Evolutionary conservation across 2,113 vertebrate species (phyloP).

Genomic region (Chascanopsetta lugubris): DNA sequence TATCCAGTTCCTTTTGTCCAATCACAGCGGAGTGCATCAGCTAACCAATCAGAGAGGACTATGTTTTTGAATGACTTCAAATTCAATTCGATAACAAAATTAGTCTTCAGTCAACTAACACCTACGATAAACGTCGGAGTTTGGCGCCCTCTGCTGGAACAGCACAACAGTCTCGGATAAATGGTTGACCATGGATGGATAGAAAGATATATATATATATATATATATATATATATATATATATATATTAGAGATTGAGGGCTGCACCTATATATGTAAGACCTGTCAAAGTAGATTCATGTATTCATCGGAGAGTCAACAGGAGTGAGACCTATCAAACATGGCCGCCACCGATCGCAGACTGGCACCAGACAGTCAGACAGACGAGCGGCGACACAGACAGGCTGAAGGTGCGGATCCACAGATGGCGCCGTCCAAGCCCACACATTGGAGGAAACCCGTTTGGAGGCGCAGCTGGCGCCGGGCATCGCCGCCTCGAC

Average conservation of each 20-base stretch:
- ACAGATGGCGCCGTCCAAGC: slow-evolving; percentile 26
- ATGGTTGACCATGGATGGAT: too few relatives aligned
- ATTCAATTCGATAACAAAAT: too few relatives aligned
- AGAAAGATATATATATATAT: too few relatives aligned
- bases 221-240: too few relatives aligned
- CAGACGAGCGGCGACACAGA: slow-evolving; percentile 16
- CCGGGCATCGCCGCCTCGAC: slow-evolving; percentile 12
- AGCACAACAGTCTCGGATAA: too few relatives aligned
- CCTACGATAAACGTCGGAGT: too few relatives aligned
- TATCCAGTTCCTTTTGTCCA: too few relatives aligned
- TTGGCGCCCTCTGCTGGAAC: too few relatives aligned
- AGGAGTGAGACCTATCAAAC: slow-evolving; percentile 13
- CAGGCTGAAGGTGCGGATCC: slow-evolving; percentile 32
- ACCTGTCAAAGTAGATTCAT: slow-evolving; percentile 23
- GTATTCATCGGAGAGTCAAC: slow-evolving; percentile 22
- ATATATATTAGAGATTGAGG: too few relatives aligned
- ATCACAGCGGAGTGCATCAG: neutral
- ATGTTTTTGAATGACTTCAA: too few relatives aligned
- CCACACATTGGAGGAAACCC: slow-evolving; percentile 11
- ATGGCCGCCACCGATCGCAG: slow-evolving; percentile 33
- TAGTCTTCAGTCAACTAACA: too few relatives aligned
- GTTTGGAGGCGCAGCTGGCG: slow-evolving; percentile 31
- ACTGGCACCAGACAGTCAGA: slow-evolving; percentile 10
- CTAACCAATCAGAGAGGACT: neutral
- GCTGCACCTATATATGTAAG: too few relatives aligned